Base-by-base conservation (phyloP, 2,113 vertebrate species). In the Bambusicola thoracicus region DNA sequence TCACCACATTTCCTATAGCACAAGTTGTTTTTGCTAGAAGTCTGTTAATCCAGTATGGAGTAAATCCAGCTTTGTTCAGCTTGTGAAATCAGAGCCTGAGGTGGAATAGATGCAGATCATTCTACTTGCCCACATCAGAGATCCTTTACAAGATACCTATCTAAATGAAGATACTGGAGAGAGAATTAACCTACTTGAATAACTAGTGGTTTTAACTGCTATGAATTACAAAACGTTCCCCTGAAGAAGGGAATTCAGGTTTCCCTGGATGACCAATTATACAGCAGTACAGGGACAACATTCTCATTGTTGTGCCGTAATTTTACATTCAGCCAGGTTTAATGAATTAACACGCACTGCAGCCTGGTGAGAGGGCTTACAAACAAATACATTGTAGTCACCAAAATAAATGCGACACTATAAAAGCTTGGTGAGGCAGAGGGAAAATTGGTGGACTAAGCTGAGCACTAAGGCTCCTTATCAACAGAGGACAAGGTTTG, bases 401-500 rank as follows among this genome's bases (percentile, higher is more conserved):
- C 86, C 61, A 43, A 87, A 95, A 96, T 32, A 48, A 78, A 85
- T 8, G 66, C 65, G 84, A 46, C 61, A 12, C 25, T 40, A n/a
- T 86, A 88, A 93, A 85, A 89, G 70, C 87, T n/a, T 36, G 62
- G 70, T 51, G 81, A 0, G 0, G 67, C 58, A 75, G 75, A 30
- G 65, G 48, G 40, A 88, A 87, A 85, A 87, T 49, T 32, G 85
- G 53, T 85, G 70, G 65, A 6, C 80, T 90, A 65, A 92, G 80
- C 87, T 78, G 86, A 85, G 55, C 77, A 22, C 63, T 93, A 18
- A 70, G 87, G 69, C 34, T 79, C 69, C 94, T 94, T 95, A 96
- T 94, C 95, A 84, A 70, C 89, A 94, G 82, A 92, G 51, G 75
- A 74, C 91, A 95, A 91, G 92, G 92, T 68, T 40, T 91, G 82